These are phyloP conservation scores for Loripinus fragilis DNA, from an alignment of 2,888 invertebrate species.

Conservation along the genomic window DNA sequence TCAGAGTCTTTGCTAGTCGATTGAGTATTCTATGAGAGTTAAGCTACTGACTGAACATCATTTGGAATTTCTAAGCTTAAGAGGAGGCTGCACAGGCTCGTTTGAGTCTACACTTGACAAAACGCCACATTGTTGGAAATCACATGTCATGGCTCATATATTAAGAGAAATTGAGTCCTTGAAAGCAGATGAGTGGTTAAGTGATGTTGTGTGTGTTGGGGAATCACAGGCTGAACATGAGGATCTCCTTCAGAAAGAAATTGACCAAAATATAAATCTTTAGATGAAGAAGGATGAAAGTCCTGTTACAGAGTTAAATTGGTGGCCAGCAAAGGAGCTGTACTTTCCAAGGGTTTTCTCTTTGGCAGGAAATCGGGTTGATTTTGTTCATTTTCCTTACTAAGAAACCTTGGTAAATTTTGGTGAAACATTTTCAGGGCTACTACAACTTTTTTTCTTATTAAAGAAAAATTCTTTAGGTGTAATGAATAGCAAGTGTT, in stretches of 20 bases:
- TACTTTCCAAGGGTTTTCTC: neutral
- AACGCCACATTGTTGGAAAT: too few relatives aligned
- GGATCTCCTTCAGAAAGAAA: neutral
- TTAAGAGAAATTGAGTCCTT: too few relatives aligned
- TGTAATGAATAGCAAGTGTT: neutral
- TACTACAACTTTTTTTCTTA: neutral
- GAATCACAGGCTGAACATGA: neutral
- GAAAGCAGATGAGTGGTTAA: slow-evolving; percentile 26
- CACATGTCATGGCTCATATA: too few relatives aligned
- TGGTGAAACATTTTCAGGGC: neutral
- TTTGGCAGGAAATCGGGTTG: neutral
- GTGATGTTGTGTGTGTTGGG: slow-evolving; percentile 27
- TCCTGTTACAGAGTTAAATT: neutral
- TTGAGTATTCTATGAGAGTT: too few relatives aligned
- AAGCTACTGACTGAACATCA: too few relatives aligned
- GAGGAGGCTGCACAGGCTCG: too few relatives aligned
- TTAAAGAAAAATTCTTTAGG: neutral
- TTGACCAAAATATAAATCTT: neutral
- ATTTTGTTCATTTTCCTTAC: neutral
- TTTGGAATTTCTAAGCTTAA: too few relatives aligned
- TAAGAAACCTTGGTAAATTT: slow-evolving; percentile 6
- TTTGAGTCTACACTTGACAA: too few relatives aligned
- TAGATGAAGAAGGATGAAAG: neutral
- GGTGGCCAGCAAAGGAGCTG: neutral
- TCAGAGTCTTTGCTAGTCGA: too few relatives aligned